Percentiles rank a stretch among this genome's conserved stretches.
phyloP scores from a whole-genome alignment of 2,113 vertebrate species.

The Gavialis gangeticus region DNA sequence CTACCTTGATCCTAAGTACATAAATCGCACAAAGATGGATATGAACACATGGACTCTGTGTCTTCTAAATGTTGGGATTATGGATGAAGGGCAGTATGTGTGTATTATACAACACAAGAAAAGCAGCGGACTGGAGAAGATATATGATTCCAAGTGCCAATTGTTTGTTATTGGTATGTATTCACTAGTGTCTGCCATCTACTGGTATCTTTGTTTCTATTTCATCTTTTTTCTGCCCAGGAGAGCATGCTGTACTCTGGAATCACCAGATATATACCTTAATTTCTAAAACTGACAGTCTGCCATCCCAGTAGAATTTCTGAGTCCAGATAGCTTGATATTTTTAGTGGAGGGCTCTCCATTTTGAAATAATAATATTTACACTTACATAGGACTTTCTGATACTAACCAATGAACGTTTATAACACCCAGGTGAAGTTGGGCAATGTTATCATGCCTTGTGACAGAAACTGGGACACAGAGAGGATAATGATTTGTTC shows the following conservation, averaged over 20 bases:
- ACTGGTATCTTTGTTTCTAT: not conserved
- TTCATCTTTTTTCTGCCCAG: not conserved
- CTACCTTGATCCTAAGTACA: slow-evolving; percentile 47
- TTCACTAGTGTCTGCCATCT: not conserved
- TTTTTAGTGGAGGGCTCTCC: not conserved
- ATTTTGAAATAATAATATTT: not conserved
- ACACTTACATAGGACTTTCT: too few species aligned
- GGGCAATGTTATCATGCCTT: too few species aligned
- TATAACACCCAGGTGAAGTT: not conserved
- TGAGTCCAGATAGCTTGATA: not conserved
- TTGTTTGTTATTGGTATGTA: slow-evolving; percentile 58
- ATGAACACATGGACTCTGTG: slow-evolving; percentile 54
- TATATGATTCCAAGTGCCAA: slow-evolving; percentile 36
- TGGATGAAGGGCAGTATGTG: slow-evolving; percentile 25
- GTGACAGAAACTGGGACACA: not conserved
- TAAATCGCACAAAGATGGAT: slow-evolving; percentile 65
- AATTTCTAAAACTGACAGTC: too few species aligned
- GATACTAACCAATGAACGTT: not conserved
- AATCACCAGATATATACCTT: not conserved
- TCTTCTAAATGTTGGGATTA: slow-evolving; percentile 36
- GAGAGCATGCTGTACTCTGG: not conserved
- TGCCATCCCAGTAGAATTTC: not conserved
- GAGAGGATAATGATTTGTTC: not conserved
- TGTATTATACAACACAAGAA: slow-evolving; percentile 48
- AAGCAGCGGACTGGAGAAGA: not conserved